Conservation (phyloP, 1,140 invertebrate species). For the Berghia stephanieae region DNA sequence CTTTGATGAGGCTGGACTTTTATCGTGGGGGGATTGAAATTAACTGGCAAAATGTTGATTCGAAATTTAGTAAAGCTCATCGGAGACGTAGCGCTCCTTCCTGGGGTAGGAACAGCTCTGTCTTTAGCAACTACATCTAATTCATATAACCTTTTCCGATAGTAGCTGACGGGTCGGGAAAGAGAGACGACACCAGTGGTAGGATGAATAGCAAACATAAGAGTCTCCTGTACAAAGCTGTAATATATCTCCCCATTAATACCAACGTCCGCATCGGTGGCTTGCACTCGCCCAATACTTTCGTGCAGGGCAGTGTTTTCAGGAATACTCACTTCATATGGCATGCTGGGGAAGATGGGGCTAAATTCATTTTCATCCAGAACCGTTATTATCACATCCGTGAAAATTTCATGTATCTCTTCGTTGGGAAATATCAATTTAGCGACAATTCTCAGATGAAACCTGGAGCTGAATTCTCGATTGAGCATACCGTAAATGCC, state of each 20-base stretch:
- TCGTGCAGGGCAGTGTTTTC: slow-evolving; percentile 87
- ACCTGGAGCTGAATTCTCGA: slow-evolving; percentile 86
- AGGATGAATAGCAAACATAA: slow-evolving; percentile 90
- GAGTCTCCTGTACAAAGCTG: slow-evolving; percentile 83
- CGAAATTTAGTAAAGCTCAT: slow-evolving; percentile 77
- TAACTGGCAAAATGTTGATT: slow-evolving; percentile 84
- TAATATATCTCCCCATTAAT: slow-evolving; percentile 97
- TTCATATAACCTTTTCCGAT: slow-evolving; percentile 70
- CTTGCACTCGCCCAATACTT: slow-evolving; percentile 71
- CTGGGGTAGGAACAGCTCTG: slow-evolving; percentile 75
- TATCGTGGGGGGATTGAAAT: slow-evolving; percentile 86
- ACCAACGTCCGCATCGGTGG: slow-evolving; percentile 93
- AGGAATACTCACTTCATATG: slow-evolving; percentile 86
- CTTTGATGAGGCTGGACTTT: slow-evolving; percentile 78
- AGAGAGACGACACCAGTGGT: slow-evolving; percentile 88
- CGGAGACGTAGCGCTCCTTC: slow-evolving; percentile 64
- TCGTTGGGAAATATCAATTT: slow-evolving; percentile 70
- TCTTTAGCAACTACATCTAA: slow-evolving; percentile 85
- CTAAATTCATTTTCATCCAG: slow-evolving; percentile 91
- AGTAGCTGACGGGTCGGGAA: slow-evolving; percentile 75
- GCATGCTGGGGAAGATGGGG: slow-evolving; percentile 87
- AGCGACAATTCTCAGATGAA: slow-evolving; percentile 83
- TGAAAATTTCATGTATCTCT: slow-evolving; percentile 73
- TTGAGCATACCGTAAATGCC: slow-evolving; percentile 87
- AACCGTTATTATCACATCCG: slow-evolving; percentile 81